phyloP scores from a whole-genome alignment of 2,888 invertebrate species.

The Argyresthia goedartella region DNA sequence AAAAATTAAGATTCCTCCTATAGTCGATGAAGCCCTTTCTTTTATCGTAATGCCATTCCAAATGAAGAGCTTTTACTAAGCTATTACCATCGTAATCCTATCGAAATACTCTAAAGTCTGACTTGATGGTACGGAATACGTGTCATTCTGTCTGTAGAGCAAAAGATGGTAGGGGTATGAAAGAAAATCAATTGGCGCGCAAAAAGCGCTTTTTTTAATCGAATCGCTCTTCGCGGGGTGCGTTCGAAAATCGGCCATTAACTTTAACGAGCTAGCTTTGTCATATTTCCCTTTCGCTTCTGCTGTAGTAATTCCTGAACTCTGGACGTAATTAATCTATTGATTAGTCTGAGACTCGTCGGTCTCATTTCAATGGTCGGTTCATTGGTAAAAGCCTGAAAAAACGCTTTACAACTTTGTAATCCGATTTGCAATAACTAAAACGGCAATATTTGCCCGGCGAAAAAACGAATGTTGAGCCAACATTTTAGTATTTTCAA shows the following conservation, averaged over 20 bases:
- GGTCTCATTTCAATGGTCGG: background rate
- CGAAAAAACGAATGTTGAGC: no score
- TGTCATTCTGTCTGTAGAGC: constrained; percentile 15
- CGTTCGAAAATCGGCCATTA: constrained; percentile 51
- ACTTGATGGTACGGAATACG: constrained; percentile 20
- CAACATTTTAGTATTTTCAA: no score
- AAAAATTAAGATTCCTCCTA: constrained; percentile 36
- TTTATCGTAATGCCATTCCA: constrained; percentile 47
- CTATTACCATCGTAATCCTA: constrained; percentile 14
- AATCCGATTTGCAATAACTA: no score
- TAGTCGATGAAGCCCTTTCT: constrained; percentile 45
- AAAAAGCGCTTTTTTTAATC: constrained; percentile 55
- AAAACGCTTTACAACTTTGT: no score
- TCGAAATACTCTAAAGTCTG: constrained; percentile 11
- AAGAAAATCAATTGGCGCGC: constrained; percentile 54
- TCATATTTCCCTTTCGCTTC: constrained; percentile 59
- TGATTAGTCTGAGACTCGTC: background rate
- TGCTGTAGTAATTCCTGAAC: constrained; percentile 27
- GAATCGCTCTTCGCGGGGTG: constrained; percentile 49
- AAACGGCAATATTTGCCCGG: no score
- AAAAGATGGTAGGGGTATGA: constrained; percentile 35
- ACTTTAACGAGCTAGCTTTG: constrained; percentile 58
- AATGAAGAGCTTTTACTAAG: constrained; percentile 44
- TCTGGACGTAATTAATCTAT: constrained; percentile 38
- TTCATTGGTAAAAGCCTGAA: background rate